phyloP scores from a whole-genome alignment of 2,113 vertebrate species.

The Nicator chloris region DNA sequence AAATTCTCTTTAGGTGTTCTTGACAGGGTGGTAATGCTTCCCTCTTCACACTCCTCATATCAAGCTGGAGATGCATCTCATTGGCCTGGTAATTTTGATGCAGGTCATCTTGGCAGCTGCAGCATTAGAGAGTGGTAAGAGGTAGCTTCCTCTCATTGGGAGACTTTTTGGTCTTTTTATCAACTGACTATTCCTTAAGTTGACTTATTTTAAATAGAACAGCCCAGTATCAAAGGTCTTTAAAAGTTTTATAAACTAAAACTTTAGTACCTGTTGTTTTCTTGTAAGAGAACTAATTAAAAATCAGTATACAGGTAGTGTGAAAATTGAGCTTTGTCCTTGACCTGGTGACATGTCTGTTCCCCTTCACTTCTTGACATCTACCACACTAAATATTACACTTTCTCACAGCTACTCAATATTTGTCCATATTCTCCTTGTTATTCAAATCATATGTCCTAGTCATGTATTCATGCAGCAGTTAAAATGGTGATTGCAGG shows the following conservation, averaged over 20 bases:
- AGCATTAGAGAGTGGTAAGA: neutral
- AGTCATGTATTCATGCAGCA: neutral
- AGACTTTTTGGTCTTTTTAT: neutral
- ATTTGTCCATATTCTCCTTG: constrained; percentile 5
- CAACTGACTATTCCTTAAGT: neutral
- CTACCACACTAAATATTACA: neutral
- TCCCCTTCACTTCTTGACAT: neutral
- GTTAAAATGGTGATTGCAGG: neutral
- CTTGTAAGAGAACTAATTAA: neutral
- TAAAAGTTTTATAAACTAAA: neutral
- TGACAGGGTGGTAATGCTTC: neutral
- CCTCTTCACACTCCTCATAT: neutral
- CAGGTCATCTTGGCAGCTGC: neutral
- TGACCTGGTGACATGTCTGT: neutral
- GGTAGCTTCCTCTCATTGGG: neutral
- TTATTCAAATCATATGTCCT: neutral
- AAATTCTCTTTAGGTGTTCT: neutral
- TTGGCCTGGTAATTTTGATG: neutral
- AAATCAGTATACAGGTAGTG: neutral
- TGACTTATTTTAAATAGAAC: neutral
- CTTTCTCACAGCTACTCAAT: neutral
- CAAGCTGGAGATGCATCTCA: neutral
- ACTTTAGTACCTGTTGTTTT: neutral
- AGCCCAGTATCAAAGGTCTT: neutral
- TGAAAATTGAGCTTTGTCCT: neutral